Percentiles rank a stretch among this genome's conserved stretches.
phyloP scores from a whole-genome alignment of 2,888 invertebrate genomes.

The Ischnura elegans region DNA sequence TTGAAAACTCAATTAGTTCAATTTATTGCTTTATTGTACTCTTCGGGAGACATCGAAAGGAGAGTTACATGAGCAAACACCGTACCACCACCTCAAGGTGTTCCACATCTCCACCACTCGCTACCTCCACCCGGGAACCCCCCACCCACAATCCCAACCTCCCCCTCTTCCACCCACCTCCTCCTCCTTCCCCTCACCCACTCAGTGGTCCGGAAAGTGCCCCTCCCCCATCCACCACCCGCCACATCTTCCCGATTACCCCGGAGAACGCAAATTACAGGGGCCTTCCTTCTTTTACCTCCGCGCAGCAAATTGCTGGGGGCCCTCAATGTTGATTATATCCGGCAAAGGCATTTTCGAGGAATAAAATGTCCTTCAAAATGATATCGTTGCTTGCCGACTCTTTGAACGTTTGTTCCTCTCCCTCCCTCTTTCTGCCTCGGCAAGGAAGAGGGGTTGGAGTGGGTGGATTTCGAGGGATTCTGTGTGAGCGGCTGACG shows the following conservation, averaged over 20 bases:
- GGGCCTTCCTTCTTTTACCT: conserved; percentile 63
- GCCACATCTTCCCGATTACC: conserved; percentile 23
- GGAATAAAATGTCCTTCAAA: conserved; percentile 66
- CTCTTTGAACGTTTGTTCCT: conserved; percentile 46
- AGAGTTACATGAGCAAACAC: neutral
- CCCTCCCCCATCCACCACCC: neutral
- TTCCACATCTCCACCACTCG: neutral
- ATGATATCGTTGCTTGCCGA: conserved; percentile 65
- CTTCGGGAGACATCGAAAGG: neutral
- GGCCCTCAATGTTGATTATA: conserved; percentile 59
- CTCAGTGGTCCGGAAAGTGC: conserved; percentile 23
- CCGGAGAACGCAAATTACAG: conserved; percentile 65
- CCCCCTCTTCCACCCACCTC: neutral
- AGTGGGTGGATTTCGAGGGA: conserved; percentile 25
- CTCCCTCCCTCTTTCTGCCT: neutral
- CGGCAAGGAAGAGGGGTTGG: neutral
- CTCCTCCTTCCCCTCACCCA: neutral
- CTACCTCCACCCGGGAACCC: neutral
- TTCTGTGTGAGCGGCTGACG: neutral
- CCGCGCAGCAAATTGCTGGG: conserved; percentile 62
- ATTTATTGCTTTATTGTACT: neutral
- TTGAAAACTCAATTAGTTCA: no score
- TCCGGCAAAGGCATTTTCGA: conserved; percentile 64
- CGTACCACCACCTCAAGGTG: neutral
- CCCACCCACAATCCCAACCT: neutral